Conservation (phyloP, 1,140 invertebrate genomes). For the Oryctes rhinoceros region DNA sequence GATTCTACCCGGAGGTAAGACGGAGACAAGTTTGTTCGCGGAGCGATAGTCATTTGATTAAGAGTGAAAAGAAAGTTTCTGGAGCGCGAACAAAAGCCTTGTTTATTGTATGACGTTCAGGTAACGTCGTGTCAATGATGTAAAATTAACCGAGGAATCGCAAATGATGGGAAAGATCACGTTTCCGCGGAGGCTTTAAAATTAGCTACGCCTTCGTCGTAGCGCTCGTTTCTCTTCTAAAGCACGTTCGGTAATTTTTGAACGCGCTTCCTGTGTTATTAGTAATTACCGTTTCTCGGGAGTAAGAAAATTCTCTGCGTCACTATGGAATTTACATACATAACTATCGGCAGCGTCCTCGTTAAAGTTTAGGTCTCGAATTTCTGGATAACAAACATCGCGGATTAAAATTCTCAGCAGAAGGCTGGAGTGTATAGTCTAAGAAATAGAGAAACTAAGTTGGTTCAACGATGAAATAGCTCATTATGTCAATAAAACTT, state of each 20-base stretch:
- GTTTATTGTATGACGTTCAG: not conserved
- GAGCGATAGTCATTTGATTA: constrained; percentile 5
- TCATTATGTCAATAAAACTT: too few relatives aligned
- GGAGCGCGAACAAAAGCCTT: not conserved
- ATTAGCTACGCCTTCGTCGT: not conserved
- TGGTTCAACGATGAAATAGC: too few relatives aligned
- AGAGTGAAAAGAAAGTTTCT: not conserved
- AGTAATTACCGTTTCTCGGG: constrained; percentile 6
- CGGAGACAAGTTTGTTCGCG: not conserved
- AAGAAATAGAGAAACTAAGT: too few relatives aligned
- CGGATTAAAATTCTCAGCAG: not conserved
- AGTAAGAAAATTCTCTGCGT: not conserved
- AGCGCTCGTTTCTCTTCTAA: not conserved
- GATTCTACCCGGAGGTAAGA: not conserved
- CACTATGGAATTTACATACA: constrained; percentile 1
- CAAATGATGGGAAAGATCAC: constrained; percentile 18
- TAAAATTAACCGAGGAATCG: constrained; percentile 18
- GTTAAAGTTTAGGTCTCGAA: constrained; percentile 1
- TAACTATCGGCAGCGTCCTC: not conserved
- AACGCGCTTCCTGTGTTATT: constrained; percentile 14
- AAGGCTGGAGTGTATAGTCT: too few relatives aligned
- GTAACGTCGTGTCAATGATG: constrained; percentile 17
- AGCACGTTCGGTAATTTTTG: constrained; percentile 18
- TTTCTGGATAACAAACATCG: not conserved
- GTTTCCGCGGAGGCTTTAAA: not conserved